These are phyloP conservation scores for Halesus radiatus DNA, from an alignment of 1,140 invertebrate genomes.

Conservation along the genomic window DNA sequence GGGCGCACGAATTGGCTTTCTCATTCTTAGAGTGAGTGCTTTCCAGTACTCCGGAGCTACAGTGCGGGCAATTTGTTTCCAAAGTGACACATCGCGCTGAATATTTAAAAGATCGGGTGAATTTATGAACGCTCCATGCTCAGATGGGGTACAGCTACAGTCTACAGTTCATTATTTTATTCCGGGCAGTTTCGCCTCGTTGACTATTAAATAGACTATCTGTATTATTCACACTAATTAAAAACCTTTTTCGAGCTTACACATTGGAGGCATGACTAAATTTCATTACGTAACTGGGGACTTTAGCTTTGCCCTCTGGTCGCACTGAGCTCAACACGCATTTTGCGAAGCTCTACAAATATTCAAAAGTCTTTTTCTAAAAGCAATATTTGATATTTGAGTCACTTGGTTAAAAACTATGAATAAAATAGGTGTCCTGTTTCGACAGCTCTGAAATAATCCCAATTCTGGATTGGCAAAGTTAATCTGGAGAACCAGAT, in stretches of 20 bases:
- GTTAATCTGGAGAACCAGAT: no score
- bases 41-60: slow-evolving; percentile 4
- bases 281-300: no score
- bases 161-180: slow-evolving; percentile 16
- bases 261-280: no score
- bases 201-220: slow-evolving; percentile 17
- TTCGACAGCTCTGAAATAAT: no score
- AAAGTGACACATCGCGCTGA: slow-evolving; percentile 48
- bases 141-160: slow-evolving; percentile 3
- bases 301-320: no score
- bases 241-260: neutral
- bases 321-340: no score
- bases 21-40: neutral
- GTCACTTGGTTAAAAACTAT: no score
- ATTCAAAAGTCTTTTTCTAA: no score
- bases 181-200: slow-evolving; percentile 4
- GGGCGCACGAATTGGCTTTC: slow-evolving; percentile 31
- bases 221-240: slow-evolving; percentile 6
- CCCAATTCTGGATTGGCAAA: no score
- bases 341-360: no score
- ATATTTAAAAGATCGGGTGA: slow-evolving; percentile 51
- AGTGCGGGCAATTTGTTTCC: slow-evolving; percentile 48
- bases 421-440: no score
- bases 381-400: no score
- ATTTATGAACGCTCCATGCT: slow-evolving; percentile 38